Evolutionary conservation across 2,888 invertebrate species (phyloP), one percentile per base, ranked within the genome.

Genomic region (Trissoscelio sp.): DNA sequence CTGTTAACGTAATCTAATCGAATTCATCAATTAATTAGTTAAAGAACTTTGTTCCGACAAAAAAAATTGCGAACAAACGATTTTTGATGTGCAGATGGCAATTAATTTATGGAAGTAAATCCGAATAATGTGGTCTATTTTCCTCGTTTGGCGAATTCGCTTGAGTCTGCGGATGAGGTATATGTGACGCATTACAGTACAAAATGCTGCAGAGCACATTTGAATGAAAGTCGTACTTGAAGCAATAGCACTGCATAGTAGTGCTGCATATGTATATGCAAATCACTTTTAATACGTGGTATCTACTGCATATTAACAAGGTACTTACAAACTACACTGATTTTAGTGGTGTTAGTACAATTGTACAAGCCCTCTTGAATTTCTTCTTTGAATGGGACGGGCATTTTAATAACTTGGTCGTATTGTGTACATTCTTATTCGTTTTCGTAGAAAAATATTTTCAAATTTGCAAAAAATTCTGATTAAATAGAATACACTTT

Each of bases 231-330:
- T 51, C 66, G 66, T 53, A 75, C 44, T 75, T 75, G 4, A 48
- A 58, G 48, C 48, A 57, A 28, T 51, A 16, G n/a, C 42, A 39
- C 37, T 3, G 51, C 16, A 53, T 18, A 39, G 39, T 48, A 58
- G 46, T 11, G 28, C 28, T 67, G 28, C 46, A 58, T 67, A 58
- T 53, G 67, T 69, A 69, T 42, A 67, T 77, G 75, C 67, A 77
- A 77, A 77, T 77, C 77, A 62, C 60, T 62, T 69, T 77, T 77
- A 77, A 77, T 77, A 44, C 62, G 34, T 24, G 77, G 48, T 60
- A 62, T 69, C 77, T 77, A 62, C 69, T 77, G 77, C 69, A 77
- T 77, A 77, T 77, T 69, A 77, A 77, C 62, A 18, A 58, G 60
- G 62, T 62, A 69, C 60, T 77, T 53, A 69, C 53, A 53, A 51